phyloP scores from a whole-genome alignment of 2,888 invertebrate genomes.

The Lysandra bellargus region DNA sequence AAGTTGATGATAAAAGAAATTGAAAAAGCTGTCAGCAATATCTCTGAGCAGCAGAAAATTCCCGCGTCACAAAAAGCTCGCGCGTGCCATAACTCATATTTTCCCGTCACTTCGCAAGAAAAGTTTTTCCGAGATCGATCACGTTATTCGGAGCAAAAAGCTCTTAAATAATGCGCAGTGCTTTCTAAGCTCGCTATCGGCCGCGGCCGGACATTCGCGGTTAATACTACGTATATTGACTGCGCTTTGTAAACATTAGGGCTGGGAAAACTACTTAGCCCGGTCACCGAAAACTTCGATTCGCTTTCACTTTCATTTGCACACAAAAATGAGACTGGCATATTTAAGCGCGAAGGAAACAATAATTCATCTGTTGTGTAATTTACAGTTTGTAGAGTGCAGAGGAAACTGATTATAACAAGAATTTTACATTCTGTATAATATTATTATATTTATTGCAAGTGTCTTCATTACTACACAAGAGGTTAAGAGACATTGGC shows the following conservation, averaged over 20 bases:
- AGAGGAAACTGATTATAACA: too few species aligned
- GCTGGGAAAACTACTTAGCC: not conserved
- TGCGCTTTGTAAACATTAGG: conserved; percentile 24
- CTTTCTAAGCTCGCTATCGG: conserved; percentile 36
- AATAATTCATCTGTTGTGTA: not conserved
- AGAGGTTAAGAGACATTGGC: not conserved
- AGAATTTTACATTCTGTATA: too few species aligned
- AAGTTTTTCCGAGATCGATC: conserved; percentile 32
- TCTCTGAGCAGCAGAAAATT: not conserved
- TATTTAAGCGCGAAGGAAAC: not conserved
- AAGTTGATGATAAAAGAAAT: not conserved
- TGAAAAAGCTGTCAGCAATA: not conserved
- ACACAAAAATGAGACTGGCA: not conserved
- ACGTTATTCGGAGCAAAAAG: conserved; percentile 37
- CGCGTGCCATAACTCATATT: conserved; percentile 27
- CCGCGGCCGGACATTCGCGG: conserved; percentile 16
- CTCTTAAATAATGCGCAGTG: conserved; percentile 40
- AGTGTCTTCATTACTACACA: too few species aligned
- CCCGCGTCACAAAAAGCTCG: not conserved
- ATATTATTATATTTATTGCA: too few species aligned
- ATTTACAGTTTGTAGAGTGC: too few species aligned
- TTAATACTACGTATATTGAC: conserved; percentile 4
- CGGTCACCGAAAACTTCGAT: not conserved
- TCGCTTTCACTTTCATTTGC: not conserved
- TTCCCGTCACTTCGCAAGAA: conserved; percentile 27